These are phyloP conservation scores for Sericinus montela DNA, from an alignment of 2,888 invertebrate genomes.

Conservation along the genomic window DNA sequence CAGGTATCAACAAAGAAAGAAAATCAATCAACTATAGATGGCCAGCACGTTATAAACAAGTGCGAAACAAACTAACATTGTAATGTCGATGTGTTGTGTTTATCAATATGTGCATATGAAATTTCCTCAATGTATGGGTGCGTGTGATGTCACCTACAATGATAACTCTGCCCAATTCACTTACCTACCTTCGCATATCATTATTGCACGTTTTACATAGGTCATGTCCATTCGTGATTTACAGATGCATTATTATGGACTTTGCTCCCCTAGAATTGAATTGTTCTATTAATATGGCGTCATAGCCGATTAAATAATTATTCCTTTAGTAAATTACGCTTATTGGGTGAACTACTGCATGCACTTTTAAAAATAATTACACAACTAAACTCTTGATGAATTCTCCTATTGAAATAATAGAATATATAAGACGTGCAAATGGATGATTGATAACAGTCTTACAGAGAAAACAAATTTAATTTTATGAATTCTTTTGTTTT, in stretches of 20 bases:
- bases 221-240: conserved; percentile 26
- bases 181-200: conserved; percentile 18
- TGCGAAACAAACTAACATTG: conserved; percentile 3
- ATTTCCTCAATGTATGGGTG: neutral
- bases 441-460: no score
- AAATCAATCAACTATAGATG: conserved; percentile 7
- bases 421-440: no score
- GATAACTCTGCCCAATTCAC: conserved; percentile 30
- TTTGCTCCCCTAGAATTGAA: no score
- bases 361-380: no score
- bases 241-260: neutral
- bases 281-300: no score
- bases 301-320: neutral
- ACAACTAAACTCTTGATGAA: no score
- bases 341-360: no score
- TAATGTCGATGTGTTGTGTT: neutral
- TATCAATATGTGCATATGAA: conserved; percentile 1
- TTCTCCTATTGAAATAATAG: no score
- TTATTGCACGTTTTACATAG: conserved; percentile 21
- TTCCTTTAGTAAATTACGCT: no score
- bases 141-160: conserved; percentile 31
- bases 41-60: neutral
- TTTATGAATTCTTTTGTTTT: no score
- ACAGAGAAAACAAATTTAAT: no score
- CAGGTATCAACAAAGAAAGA: neutral